Evolutionary conservation across 2,797 vertebrate species (phyloP), one percentile per base, ranked within the genome.

Genomic region (Sebastes cheni): DNA sequence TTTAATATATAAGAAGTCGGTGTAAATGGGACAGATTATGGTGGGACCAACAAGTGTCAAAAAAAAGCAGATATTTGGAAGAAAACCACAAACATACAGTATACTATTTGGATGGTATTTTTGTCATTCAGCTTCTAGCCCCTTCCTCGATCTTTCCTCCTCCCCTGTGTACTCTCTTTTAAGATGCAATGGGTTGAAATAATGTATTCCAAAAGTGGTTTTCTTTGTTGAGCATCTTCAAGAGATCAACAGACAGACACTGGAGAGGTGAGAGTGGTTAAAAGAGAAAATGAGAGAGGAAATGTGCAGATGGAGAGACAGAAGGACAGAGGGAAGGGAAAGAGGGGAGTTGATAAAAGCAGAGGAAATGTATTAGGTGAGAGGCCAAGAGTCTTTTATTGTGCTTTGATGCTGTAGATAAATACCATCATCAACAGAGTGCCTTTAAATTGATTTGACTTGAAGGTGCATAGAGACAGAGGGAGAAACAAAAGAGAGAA

Each of bases 371-470:
- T 68, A 88, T 77, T 70, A 83, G 76, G 72, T 64, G 77, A 90
- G 72, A 88, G 67, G 80, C 74, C 3, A 4, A 46, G 55, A 81
- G 83, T 52, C 67, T 82, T 82, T 87, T 34, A 84, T 87, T 81
- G 65, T 67, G 81, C 86, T 89, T 81, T 82, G 77, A 85, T 86
- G 81, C 73, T 5, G 36, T 52, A 42, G 80, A 89, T 84, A 89
- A 89, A 90, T 81, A 82, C 59, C 84, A 80, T 89, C 84, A 87
- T 84, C 80, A 87, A 84, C 72, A 85, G 67, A 86, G 74, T 72
- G 84, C 71, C 70, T 90, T 81, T 86, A 90, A 87, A 89, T 84
- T 86, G 76, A 89, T 85, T 88, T 87, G 86, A 78, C 87, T 86
- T 70, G 39, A 84, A 75, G 75, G 77, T 80, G 71, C 14, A 1